phyloP scores from a whole-genome alignment of 2,797 vertebrate genomes.

The Sebastes minor region DNA sequence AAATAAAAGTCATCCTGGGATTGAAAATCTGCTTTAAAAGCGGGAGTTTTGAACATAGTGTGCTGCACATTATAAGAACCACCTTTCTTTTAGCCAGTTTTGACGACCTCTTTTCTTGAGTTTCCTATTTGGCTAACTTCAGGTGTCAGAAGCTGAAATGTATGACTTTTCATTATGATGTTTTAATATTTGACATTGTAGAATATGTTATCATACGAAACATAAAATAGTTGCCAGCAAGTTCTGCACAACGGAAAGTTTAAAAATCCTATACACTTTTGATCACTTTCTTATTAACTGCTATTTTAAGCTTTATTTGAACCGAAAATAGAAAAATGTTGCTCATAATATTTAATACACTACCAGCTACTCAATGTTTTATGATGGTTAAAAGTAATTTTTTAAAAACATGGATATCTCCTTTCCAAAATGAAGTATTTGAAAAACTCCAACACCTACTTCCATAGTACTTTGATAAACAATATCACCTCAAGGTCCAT shows the following conservation, averaged over 20 bases:
- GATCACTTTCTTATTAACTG: background rate
- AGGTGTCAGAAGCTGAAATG: background rate
- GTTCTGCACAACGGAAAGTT: background rate
- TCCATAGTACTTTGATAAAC: background rate
- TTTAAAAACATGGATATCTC: background rate
- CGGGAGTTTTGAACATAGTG: background rate
- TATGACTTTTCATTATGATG: background rate
- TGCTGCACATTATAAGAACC: background rate
- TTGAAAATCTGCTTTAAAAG: constrained; percentile 3
- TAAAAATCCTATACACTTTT: background rate
- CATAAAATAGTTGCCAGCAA: background rate
- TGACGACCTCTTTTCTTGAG: background rate
- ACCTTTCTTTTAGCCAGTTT: background rate
- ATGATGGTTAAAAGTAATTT: background rate
- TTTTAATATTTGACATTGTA: background rate
- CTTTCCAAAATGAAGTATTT: background rate
- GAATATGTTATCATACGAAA: background rate
- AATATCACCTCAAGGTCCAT: background rate
- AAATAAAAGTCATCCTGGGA: background rate
- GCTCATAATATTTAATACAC: background rate
- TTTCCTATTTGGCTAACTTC: background rate
- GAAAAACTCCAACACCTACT: background rate
- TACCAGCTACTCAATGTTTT: background rate
- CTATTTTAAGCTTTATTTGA: too few species aligned
- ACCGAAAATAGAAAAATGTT: background rate